Conservation (phyloP, 2,888 invertebrate genomes). For the Rotaria sp. region DNA sequence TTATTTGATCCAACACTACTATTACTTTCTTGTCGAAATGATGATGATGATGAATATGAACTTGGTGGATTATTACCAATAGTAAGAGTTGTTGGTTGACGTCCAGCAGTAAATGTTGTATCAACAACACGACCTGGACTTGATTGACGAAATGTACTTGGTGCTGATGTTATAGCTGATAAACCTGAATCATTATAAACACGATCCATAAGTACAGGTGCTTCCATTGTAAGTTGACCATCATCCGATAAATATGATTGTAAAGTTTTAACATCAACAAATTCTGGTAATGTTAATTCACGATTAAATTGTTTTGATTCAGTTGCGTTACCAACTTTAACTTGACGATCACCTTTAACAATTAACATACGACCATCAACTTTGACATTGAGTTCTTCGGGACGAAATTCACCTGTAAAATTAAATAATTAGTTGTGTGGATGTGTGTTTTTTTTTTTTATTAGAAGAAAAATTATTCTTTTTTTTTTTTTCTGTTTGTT, state of each 20-base stretch:
- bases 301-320: slow-evolving; percentile 40
- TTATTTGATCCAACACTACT: background rate
- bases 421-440: no score
- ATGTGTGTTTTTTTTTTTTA: no score
- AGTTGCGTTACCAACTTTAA: slow-evolving; percentile 33
- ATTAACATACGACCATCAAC: slow-evolving; percentile 33
- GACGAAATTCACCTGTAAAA: slow-evolving; percentile 33
- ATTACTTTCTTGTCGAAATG: background rate
- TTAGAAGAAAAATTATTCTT: background rate
- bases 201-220: slow-evolving; percentile 36
- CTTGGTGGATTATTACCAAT: background rate
- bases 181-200: background rate
- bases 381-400: slow-evolving; percentile 38
- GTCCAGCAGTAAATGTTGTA: background rate
- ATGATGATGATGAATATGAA: slow-evolving; percentile 16
- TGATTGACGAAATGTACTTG: background rate
- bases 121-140: slow-evolving; percentile 32
- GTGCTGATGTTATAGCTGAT: background rate
- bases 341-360: slow-evolving; percentile 38
- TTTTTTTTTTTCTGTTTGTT: background rate
- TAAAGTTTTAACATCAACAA: slow-evolving; percentile 34
- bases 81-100: background rate
- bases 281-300: slow-evolving; percentile 40
- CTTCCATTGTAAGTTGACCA: slow-evolving; percentile 36
- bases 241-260: slow-evolving; percentile 33